Conservation (phyloP, 2,113 vertebrate genomes). For the Halichoeres trimaculatus region DNA sequence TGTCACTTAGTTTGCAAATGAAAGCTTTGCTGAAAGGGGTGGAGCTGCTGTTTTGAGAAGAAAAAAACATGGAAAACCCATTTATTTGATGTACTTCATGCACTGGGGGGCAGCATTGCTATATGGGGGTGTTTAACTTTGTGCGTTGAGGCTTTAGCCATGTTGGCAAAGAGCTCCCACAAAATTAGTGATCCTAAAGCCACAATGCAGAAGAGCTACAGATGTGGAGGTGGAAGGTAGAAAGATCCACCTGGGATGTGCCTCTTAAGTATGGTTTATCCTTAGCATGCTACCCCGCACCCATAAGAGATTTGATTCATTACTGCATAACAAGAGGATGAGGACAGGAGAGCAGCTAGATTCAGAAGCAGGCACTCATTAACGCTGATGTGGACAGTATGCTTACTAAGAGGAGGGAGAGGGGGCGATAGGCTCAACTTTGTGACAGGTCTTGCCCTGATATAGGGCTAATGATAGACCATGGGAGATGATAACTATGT, state of each 20-base stretch:
- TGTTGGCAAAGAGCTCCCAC: constrained; percentile 45
- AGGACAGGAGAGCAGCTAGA: constrained; percentile 59
- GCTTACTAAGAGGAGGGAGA: constrained; percentile 54
- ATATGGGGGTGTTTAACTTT: constrained; percentile 48
- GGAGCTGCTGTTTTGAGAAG: constrained; percentile 30
- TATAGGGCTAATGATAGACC: constrained; percentile 48
- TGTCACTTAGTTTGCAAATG: constrained; percentile 46
- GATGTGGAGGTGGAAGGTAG: constrained; percentile 60
- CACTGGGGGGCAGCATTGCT: constrained; percentile 83
- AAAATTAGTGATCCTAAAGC: constrained; percentile 74
- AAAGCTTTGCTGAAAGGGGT: constrained; percentile 24
- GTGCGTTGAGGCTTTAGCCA: constrained; percentile 40
- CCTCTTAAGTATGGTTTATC: constrained; percentile 69
- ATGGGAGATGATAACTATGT: constrained; percentile 21
- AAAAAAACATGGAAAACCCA: constrained; percentile 31
- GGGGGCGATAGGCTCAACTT: constrained; percentile 42
- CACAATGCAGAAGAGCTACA: constrained; percentile 57
- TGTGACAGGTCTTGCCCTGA: constrained; percentile 35
- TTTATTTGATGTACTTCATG: constrained; percentile 32
- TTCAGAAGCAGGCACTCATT: constrained; percentile 68
- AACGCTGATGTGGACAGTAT: constrained; percentile 61
- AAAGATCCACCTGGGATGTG: constrained; percentile 57
- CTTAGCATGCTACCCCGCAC: constrained; percentile 50
- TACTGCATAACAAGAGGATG: constrained; percentile 66
- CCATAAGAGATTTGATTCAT: constrained; percentile 70